Conservation (phyloP, 2,797 vertebrate species). For the Pipistrellus nathusii region DNA sequence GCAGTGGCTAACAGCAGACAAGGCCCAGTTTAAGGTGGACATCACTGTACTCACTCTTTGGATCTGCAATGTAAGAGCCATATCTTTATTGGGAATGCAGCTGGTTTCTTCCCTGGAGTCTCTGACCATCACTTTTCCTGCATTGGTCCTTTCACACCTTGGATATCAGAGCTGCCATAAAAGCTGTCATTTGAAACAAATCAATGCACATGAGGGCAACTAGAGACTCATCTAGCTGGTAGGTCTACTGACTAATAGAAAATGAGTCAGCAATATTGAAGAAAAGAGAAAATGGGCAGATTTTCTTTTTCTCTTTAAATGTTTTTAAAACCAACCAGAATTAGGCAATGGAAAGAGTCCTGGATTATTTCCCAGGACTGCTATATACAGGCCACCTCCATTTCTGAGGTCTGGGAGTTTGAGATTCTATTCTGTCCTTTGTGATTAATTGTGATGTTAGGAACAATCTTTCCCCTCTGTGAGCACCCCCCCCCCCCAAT, state of each 20-base stretch:
- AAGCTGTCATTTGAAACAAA: neutral
- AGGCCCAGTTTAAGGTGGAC: neutral
- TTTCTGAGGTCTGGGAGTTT: neutral
- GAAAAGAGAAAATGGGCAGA: neutral
- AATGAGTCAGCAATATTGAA: neutral
- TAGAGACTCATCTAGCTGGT: neutral
- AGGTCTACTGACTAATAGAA: neutral
- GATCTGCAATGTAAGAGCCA: neutral
- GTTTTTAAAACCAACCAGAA: conserved; percentile 7
- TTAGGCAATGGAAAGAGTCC: neutral
- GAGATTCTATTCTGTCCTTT: neutral
- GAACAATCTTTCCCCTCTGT: neutral
- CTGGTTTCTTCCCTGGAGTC: neutral
- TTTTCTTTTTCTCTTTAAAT: neutral
- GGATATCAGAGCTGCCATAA: neutral
- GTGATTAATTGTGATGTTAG: neutral
- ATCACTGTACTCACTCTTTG: neutral
- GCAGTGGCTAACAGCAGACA: neutral
- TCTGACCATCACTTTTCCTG: neutral
- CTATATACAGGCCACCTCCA: neutral
- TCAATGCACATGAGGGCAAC: neutral
- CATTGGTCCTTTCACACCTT: conserved; percentile 1
- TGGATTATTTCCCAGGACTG: neutral
- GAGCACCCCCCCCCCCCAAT: neutral
- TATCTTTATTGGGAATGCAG: neutral